Conservation (phyloP, 1,140 invertebrate genomes). For the Neotoxoptera formosana region DNA sequence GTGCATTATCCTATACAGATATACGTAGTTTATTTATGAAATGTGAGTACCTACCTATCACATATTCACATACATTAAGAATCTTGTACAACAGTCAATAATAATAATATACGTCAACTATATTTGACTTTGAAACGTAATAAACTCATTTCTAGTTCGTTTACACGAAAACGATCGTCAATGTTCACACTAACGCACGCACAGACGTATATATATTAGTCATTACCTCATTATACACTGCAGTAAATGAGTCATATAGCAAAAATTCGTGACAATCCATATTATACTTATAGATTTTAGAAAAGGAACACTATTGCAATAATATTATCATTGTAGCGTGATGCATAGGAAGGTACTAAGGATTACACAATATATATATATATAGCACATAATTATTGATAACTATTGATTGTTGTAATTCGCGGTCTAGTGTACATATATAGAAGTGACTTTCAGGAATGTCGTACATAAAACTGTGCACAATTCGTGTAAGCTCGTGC, state of each 20-base stretch:
- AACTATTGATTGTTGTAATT: neutral
- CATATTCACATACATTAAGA: neutral
- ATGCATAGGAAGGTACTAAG: neutral
- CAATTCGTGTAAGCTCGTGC: neutral
- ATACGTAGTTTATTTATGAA: constrained; percentile 1
- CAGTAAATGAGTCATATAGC: neutral
- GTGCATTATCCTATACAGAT: neutral
- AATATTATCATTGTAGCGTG: neutral
- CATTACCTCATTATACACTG: neutral
- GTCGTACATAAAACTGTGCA: neutral
- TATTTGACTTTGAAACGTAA: neutral
- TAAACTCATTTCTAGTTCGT: neutral
- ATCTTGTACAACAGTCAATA: neutral
- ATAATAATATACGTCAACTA: neutral
- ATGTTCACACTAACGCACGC: neutral
- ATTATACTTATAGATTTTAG: neutral
- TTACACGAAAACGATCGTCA: neutral
- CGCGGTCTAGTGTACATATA: neutral
- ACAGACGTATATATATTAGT: neutral
- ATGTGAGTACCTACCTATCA: neutral
- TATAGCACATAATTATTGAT: neutral
- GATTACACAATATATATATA: neutral
- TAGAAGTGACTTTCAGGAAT: neutral
- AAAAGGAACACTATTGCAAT: neutral
- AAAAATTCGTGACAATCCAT: neutral